Evolutionary conservation across 2,113 vertebrate genomes (phyloP).

Genomic region (Pelecanoides urinatrix): DNA sequence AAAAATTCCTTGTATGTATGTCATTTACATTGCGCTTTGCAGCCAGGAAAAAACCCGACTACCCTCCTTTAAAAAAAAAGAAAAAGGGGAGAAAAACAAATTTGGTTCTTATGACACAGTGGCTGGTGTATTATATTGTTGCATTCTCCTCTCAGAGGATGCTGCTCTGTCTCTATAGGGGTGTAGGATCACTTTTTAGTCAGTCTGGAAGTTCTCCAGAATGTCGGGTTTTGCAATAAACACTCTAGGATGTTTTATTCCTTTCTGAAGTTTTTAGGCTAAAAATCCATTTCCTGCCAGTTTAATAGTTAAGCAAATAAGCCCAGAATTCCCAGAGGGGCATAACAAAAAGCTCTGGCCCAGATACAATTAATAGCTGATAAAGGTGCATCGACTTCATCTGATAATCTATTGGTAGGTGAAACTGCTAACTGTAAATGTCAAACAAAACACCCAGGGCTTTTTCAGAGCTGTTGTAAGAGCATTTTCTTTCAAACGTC

Average conservation of each 20-base stretch:
- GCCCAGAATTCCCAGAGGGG: neutral
- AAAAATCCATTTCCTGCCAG: neutral
- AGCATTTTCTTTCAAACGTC: neutral
- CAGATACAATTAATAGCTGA: neutral
- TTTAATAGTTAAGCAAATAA: neutral
- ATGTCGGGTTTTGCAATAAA: neutral
- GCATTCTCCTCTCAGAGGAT: neutral
- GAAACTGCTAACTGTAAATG: neutral
- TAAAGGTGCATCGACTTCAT: neutral
- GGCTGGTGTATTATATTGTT: neutral
- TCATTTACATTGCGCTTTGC: neutral
- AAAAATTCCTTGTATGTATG: neutral
- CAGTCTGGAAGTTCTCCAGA: neutral
- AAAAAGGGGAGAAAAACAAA: accelerated
- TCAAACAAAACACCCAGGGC: neutral
- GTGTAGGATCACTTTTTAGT: neutral
- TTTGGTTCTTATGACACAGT: neutral
- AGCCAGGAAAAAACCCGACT: neutral
- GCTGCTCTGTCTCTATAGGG: neutral
- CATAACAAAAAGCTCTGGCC: neutral
- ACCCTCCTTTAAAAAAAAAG: neutral
- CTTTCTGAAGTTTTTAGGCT: neutral
- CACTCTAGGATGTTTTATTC: neutral
- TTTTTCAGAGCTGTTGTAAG: neutral
- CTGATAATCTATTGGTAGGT: neutral